These are phyloP conservation scores for Eurypyga helias DNA, from an alignment of 2,113 vertebrate species.

Conservation along the genomic window DNA sequence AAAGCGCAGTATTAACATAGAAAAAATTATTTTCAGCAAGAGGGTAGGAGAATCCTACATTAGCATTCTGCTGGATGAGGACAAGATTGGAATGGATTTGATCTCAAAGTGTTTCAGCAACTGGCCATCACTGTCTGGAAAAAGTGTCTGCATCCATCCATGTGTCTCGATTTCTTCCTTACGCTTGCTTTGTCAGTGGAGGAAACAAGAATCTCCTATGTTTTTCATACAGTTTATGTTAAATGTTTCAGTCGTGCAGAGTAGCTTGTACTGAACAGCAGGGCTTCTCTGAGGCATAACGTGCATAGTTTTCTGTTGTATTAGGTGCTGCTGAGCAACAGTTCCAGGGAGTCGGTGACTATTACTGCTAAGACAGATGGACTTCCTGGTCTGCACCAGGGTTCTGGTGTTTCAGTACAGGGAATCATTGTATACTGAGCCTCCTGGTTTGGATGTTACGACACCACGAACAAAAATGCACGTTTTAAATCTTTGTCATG, in stretches of 20 bases:
- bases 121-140: not conserved
- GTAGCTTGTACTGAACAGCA: not conserved
- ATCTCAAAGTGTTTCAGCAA: not conserved
- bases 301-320: not conserved
- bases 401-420: slow-evolving; percentile 63
- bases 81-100: not conserved
- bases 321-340: slow-evolving; percentile 54
- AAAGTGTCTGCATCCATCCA: not conserved
- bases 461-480: slow-evolving; percentile 27
- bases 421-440: slow-evolving; percentile 56
- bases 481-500: not conserved
- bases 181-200: not conserved
- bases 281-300: not conserved
- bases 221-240: not conserved
- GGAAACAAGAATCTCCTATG: not conserved
- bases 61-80: not conserved
- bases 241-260: not conserved
- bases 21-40: not conserved
- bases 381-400: slow-evolving; percentile 48
- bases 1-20: not conserved
- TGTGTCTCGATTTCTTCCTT: accelerated
- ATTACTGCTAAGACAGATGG: slow-evolving; percentile 42
- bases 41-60: not conserved
- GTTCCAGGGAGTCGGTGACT: slow-evolving; percentile 60
- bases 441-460: slow-evolving; percentile 66